Evolutionary conservation across 2,888 invertebrate species (phyloP).

Genomic region (Barypeithes pellucidus): DNA sequence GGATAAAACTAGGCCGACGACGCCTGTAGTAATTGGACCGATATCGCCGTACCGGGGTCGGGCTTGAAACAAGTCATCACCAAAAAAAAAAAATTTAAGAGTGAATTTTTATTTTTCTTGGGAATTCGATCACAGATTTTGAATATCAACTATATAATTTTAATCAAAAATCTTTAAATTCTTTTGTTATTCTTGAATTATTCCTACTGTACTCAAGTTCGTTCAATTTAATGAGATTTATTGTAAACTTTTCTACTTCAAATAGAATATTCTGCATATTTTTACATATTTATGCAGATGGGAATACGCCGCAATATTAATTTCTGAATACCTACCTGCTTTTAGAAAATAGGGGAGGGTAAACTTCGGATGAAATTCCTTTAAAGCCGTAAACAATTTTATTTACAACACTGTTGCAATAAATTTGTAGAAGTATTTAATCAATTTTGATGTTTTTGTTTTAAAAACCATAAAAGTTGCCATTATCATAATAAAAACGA

Average conservation of each 20-base stretch:
- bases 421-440: neutral
- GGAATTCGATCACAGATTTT: no score
- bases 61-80: no score
- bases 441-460: neutral
- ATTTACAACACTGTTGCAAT: neutral
- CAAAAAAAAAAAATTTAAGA: no score
- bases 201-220: neutral
- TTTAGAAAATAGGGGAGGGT: slow-evolving; percentile 1
- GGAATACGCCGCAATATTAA: slow-evolving; percentile 10
- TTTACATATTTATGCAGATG: slow-evolving; percentile 32
- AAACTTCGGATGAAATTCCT: slow-evolving; percentile 6
- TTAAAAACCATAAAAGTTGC: neutral
- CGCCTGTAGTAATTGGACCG: no score
- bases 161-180: neutral
- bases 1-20: no score
- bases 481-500: neutral
- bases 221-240: slow-evolving; percentile 16
- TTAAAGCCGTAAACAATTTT: slow-evolving; percentile 1
- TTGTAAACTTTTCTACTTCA: slow-evolving; percentile 7
- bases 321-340: slow-evolving; percentile 6
- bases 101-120: no score
- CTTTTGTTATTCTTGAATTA: neutral
- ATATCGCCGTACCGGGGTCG: no score
- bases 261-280: slow-evolving; percentile 34
- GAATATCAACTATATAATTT: no score